These are phyloP conservation scores for Drosophila insularis DNA, from an alignment of 1,140 invertebrate genomes.

Conservation along the genomic window DNA sequence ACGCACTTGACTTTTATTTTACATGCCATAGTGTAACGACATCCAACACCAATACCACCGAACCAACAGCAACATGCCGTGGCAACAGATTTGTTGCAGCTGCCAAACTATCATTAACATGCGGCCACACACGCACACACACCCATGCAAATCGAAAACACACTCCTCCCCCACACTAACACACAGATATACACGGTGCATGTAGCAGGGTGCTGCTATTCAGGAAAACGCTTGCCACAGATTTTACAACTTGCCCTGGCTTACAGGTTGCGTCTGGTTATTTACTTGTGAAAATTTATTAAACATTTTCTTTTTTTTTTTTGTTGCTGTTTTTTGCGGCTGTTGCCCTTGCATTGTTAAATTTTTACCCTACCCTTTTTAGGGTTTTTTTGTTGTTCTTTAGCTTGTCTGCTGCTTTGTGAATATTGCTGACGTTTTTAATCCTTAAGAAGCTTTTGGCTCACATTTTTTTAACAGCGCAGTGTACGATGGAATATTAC, in stretches of 20 bases:
- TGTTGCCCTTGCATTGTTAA: constrained; percentile 41
- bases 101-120: constrained; percentile 67
- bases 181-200: too few relatives aligned
- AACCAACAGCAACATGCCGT: neutral
- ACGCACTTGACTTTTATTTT: constrained; percentile 75
- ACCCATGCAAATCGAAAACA: neutral
- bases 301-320: constrained; percentile 74
- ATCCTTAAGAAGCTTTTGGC: constrained; percentile 78
- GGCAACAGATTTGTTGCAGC: constrained; percentile 71
- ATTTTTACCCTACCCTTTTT: constrained; percentile 6
- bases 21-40: constrained; percentile 6
- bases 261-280: constrained; percentile 33
- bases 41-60: too few relatives aligned
- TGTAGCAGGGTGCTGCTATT: too few relatives aligned
- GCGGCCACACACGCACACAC: constrained; percentile 23
- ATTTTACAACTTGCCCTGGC: constrained; percentile 50
- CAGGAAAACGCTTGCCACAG: constrained; percentile 30
- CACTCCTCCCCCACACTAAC: neutral
- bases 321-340: constrained; percentile 63
- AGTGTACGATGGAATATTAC: constrained; percentile 19
- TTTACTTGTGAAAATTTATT: constrained; percentile 75
- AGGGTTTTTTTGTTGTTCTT: neutral
- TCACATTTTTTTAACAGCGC: constrained; percentile 65
- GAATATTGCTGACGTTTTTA: constrained; percentile 78
- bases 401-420: constrained; percentile 43